A percentile compares a stretch with the other conserved stretches of the same genome.
These are phyloP conservation scores for Polydrusus cervinus DNA, from an alignment of 2,888 invertebrate genomes.

Conservation along the genomic window DNA sequence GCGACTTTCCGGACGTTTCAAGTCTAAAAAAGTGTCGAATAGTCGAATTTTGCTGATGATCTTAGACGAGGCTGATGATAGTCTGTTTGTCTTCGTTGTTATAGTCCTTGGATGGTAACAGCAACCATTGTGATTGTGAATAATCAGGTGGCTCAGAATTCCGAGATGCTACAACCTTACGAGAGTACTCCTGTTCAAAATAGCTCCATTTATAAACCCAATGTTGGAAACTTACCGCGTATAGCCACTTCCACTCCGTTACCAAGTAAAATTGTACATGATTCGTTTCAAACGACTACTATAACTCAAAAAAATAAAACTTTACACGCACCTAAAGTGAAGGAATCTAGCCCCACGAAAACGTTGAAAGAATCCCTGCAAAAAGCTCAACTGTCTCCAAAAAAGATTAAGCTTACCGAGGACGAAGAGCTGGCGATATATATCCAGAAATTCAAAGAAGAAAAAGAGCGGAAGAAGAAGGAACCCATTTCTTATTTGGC, in stretches of 20 bases:
- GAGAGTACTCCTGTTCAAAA: not conserved
- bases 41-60: no score
- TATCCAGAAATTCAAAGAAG: conserved; percentile 24
- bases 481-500: conserved; percentile 44
- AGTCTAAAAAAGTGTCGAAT: no score
- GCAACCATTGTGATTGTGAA: no score
- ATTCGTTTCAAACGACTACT: not conserved
- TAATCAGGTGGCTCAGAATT: not conserved
- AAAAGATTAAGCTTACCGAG: conserved; percentile 42
- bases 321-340: not conserved
- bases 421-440: conserved; percentile 31
- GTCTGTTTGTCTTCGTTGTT: no score
- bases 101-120: no score
- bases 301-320: not conserved
- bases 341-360: no score
- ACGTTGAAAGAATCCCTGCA: not conserved
- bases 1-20: no score
- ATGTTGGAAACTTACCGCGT: not conserved
- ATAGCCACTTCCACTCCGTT: not conserved
- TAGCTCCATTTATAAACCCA: no score
- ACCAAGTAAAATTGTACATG: not conserved
- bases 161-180: not conserved
- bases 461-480: conserved; percentile 27
- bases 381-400: conserved; percentile 33
- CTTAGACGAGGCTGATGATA: no score